phyloP scores from a whole-genome alignment of 1,140 invertebrate species.

The Leptinotarsa lineolata region DNA sequence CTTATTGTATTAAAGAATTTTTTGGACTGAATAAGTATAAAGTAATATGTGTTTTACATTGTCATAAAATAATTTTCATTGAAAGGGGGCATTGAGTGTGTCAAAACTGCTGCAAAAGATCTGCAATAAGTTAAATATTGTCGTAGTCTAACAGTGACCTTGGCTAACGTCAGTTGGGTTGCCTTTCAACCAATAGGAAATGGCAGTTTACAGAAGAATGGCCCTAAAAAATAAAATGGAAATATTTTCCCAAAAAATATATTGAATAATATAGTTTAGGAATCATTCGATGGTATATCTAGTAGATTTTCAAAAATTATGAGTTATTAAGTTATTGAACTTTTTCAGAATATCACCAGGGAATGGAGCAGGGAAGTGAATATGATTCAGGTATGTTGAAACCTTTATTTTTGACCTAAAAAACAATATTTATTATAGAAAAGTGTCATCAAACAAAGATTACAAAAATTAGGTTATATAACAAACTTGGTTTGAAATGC shows the following conservation, averaged over 20 bases:
- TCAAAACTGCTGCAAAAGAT: conserved; percentile 40
- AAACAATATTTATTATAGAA: conserved; percentile 19
- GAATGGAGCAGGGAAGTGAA: conserved; percentile 65
- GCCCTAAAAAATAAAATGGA: conserved; percentile 30
- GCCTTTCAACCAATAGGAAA: conserved; percentile 40
- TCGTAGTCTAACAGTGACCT: conserved; percentile 54
- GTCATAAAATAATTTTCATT: neutral
- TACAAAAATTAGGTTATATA: conserved; percentile 9
- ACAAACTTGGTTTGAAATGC: neutral
- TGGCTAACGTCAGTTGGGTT: conserved; percentile 55
- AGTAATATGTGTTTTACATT: neutral
- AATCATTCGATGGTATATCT: neutral
- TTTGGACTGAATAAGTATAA: conserved; percentile 3
- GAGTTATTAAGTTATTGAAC: neutral
- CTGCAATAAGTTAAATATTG: conserved; percentile 50
- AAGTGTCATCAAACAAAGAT: neutral
- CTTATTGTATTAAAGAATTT: conserved; percentile 29
- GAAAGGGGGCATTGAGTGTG: conserved; percentile 32
- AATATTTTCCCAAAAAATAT: neutral
- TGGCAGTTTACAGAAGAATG: conserved; percentile 41
- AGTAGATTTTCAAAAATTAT: neutral
- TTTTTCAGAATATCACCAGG: conserved; percentile 65
- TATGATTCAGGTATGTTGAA: conserved; percentile 63
- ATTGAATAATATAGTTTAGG: neutral
- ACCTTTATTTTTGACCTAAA: conserved; percentile 29